Conservation (phyloP, 2,888 invertebrate genomes). For the Psococerastis gibbosa region DNA sequence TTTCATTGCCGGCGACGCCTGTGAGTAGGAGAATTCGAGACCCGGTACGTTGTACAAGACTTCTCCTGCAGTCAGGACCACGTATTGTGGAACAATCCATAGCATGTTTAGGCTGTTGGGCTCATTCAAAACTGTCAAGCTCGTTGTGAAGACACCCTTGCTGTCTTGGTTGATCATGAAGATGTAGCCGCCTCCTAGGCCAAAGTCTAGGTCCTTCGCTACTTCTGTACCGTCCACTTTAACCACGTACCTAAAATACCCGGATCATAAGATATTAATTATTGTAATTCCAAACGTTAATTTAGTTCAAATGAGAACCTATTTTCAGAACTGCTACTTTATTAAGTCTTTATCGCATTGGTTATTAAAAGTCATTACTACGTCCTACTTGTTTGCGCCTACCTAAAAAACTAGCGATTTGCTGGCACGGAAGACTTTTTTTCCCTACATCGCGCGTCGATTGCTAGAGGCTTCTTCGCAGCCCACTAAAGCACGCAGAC, state of each 20-base stretch:
- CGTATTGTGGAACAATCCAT: conserved; percentile 80
- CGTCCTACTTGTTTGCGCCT: no score
- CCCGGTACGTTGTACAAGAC: conserved; percentile 94
- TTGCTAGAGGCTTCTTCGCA: no score
- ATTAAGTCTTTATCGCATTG: no score
- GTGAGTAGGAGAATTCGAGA: conserved; percentile 86
- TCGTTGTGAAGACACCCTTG: conserved; percentile 13
- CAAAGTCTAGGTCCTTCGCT: conserved; percentile 22
- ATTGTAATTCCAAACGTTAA: no score
- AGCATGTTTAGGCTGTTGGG: conserved; percentile 62
- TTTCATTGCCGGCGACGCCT: conserved; percentile 83
- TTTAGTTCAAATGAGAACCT: no score
- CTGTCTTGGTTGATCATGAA: conserved; percentile 24
- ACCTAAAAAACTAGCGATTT: no score
- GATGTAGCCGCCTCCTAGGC: conserved; percentile 26
- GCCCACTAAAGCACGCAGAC: no score
- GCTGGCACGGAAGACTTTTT: no score
- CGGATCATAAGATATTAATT: no score
- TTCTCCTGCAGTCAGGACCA: conserved; percentile 82
- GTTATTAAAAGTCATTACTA: no score
- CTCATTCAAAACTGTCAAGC: conserved; percentile 36
- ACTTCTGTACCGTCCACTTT: conserved; percentile 24
- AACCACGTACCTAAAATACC: conserved; percentile 28
- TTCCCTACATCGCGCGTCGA: no score
- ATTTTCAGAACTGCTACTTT: no score